A percentile compares a stretch with the other conserved stretches of the same genome.
phyloP scores from a whole-genome alignment of 2,888 invertebrate genomes.

The Gortyna flavago region DNA sequence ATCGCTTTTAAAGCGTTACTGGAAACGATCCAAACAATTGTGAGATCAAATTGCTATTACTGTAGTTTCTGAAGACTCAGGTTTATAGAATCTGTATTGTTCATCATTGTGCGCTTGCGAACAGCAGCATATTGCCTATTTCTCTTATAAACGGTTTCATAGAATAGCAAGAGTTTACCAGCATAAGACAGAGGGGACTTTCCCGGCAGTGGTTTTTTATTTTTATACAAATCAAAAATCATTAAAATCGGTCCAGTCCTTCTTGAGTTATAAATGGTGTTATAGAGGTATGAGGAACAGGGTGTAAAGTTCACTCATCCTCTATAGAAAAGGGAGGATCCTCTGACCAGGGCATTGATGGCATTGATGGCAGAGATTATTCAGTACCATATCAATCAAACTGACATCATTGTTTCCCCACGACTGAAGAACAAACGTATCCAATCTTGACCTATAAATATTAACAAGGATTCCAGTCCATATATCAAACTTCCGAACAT shows the following conservation, averaged over 20 bases:
- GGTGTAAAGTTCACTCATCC: too few relatives aligned
- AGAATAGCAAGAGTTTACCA: too few relatives aligned
- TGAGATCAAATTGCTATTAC: slow-evolving; percentile 36
- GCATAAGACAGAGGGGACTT: too few relatives aligned
- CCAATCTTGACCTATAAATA: slow-evolving; percentile 49
- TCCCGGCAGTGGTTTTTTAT: too few relatives aligned
- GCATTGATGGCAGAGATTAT: too few relatives aligned
- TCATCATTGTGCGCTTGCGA: slow-evolving; percentile 8
- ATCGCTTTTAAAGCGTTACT: slow-evolving; percentile 32
- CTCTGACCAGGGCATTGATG: too few relatives aligned
- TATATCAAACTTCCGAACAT: slow-evolving; percentile 57
- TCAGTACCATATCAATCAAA: slow-evolving; percentile 23
- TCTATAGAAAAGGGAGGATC: too few relatives aligned
- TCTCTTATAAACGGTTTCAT: neutral
- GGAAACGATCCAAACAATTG: slow-evolving; percentile 36
- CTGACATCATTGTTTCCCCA: slow-evolving; percentile 4
- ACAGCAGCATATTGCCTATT: too few relatives aligned
- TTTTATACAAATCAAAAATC: too few relatives aligned
- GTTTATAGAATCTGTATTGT: slow-evolving; percentile 8
- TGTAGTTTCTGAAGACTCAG: neutral
- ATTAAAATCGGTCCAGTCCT: too few relatives aligned
- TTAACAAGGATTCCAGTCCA: slow-evolving; percentile 40
- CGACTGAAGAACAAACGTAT: slow-evolving; percentile 15
- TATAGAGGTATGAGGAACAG: too few relatives aligned
- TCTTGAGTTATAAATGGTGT: too few relatives aligned